Conservation (phyloP, 2,113 vertebrate species). For the Archilochus colubris region DNA sequence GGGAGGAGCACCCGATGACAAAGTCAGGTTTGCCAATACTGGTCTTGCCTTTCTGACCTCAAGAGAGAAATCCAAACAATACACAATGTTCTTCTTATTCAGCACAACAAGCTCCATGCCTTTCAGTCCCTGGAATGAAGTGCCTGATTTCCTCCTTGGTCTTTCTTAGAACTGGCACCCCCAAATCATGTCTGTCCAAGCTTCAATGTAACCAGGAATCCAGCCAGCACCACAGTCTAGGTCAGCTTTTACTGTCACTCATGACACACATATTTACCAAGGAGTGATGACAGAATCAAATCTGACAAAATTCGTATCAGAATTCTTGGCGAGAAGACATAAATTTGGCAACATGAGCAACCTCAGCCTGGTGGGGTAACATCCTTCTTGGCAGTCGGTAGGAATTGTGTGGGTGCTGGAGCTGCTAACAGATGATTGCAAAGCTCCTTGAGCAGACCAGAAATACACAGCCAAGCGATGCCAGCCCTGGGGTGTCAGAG, state of each 20-base stretch:
- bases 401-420: rapidly evolving
- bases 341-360: background rate
- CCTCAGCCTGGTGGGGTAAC: background rate
- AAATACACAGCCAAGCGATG: rapidly evolving
- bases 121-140: background rate
- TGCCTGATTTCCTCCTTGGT: background rate
- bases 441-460: background rate
- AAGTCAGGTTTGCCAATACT: background rate
- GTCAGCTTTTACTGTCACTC: background rate
- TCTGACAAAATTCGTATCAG: background rate
- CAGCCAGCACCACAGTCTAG: background rate
- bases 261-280: background rate
- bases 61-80: background rate
- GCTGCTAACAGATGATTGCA: background rate
- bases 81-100: background rate
- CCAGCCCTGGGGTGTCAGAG: rapidly evolving
- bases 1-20: background rate
- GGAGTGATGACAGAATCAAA: background rate
- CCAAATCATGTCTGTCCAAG: background rate
- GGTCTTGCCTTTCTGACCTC: background rate
- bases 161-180: background rate
- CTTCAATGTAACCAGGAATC: background rate
- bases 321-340: background rate
- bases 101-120: rapidly evolving
- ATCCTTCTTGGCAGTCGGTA: background rate